Evolutionary conservation across 23 tunicate genomes (phyloP).

Genomic region (Ascidia mentula): DNA sequence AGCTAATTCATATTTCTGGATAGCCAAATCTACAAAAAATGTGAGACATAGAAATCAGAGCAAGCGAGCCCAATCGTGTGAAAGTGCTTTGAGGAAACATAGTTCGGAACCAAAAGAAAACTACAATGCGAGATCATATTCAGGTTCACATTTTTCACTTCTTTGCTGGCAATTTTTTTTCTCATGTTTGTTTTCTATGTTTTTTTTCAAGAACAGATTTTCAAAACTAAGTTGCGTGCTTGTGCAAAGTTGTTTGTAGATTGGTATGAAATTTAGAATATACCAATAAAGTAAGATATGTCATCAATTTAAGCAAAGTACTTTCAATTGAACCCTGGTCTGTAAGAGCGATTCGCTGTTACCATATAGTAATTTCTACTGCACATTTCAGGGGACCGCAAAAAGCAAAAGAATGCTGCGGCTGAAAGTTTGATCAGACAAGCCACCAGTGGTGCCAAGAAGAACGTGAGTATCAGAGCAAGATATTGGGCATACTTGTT

Average conservation of each 20-base stretch:
- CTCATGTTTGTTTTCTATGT: too few species aligned
- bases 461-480: slow-evolving; percentile 79
- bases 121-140: slow-evolving; percentile 2
- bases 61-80: slow-evolving; percentile 15
- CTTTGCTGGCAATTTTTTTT: too few species aligned
- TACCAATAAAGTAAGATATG: too few species aligned
- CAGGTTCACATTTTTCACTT: too few species aligned
- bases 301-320: too few species aligned
- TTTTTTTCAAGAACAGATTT: too few species aligned
- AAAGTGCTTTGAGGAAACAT: slow-evolving; percentile 2
- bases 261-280: too few species aligned
- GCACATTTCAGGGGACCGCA: not conserved
- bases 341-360: not conserved
- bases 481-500: slow-evolving; percentile 95
- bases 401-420: not conserved
- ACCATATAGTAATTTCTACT: not conserved
- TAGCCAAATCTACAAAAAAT: not conserved
- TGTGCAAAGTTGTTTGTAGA: too few species aligned
- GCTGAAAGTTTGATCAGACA: not conserved
- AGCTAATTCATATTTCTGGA: not conserved
- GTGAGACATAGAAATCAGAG: not conserved
- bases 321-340: too few species aligned
- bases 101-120: slow-evolving; percentile 6
- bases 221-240: too few species aligned
- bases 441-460: slow-evolving; percentile 18